These are phyloP conservation scores for Anoplius nigerrimus DNA, from an alignment of 2,888 invertebrate genomes.

Conservation along the genomic window DNA sequence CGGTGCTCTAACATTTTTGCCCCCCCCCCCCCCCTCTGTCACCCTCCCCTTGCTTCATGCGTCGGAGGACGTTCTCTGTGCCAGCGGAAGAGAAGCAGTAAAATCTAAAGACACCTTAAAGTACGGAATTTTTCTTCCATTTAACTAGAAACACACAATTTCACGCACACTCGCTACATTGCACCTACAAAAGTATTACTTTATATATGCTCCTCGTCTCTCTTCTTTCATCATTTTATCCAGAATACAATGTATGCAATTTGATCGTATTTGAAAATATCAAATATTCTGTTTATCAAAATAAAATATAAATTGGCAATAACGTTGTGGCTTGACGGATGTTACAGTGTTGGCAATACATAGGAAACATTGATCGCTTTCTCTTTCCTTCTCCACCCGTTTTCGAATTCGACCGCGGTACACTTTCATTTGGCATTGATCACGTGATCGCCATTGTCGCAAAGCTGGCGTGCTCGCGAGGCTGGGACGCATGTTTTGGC, in stretches of 20 bases:
- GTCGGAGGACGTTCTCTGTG: neutral
- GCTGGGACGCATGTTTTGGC: neutral
- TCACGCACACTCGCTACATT: neutral
- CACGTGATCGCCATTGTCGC: too few relatives aligned
- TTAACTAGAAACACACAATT: slow-evolving; percentile 20
- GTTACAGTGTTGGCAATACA: slow-evolving; percentile 56
- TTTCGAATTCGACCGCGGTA: neutral
- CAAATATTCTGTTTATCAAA: slow-evolving; percentile 66
- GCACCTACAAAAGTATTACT: slow-evolving; percentile 11
- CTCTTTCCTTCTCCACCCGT: slow-evolving; percentile 43
- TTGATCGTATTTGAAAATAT: slow-evolving; percentile 60
- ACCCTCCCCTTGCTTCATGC: too few relatives aligned
- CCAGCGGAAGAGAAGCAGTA: slow-evolving; percentile 3
- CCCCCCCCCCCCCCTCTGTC: too few relatives aligned
- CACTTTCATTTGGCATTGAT: too few relatives aligned
- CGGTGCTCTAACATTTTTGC: too few relatives aligned
- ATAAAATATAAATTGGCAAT: slow-evolving; percentile 72
- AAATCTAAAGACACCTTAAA: slow-evolving; percentile 13
- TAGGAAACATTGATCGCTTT: slow-evolving; percentile 58
- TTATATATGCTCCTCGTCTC: slow-evolving; percentile 5
- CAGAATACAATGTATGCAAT: slow-evolving; percentile 37
- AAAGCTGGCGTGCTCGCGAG: neutral
- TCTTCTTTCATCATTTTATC: slow-evolving; percentile 21
- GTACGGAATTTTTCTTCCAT: slow-evolving; percentile 11
- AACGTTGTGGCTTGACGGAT: slow-evolving; percentile 60